A percentile compares a stretch with the other conserved stretches of the same genome.
These are phyloP conservation scores for Rhogogaster chlorosoma DNA, from an alignment of 2,888 invertebrate species.

Conservation along the genomic window DNA sequence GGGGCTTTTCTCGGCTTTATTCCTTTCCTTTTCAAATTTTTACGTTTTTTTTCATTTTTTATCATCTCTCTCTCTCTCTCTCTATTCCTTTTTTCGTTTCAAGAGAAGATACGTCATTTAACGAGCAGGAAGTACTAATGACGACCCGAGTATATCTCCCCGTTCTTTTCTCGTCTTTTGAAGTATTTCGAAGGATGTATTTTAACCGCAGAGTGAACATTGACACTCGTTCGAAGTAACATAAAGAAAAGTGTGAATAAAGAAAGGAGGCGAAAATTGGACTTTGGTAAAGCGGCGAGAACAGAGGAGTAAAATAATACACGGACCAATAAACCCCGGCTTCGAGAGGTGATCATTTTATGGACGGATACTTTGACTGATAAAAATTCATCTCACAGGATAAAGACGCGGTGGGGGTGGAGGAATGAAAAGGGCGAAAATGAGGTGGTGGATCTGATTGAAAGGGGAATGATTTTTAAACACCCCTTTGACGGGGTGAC, in stretches of 20 bases:
- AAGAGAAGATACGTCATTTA: not conserved
- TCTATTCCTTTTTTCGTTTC: not conserved
- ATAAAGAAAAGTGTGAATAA: not conserved
- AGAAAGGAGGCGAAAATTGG: not conserved
- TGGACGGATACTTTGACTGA: slow-evolving; percentile 2
- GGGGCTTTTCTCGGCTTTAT: not conserved
- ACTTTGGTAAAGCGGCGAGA: not conserved
- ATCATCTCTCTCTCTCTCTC: too few relatives aligned
- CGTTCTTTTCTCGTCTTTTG: not conserved
- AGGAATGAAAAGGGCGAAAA: not conserved
- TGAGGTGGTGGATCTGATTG: slow-evolving; percentile 9
- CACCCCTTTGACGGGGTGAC: not conserved
- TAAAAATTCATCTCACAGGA: not conserved
- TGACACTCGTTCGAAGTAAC: not conserved
- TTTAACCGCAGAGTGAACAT: not conserved
- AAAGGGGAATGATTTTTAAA: slow-evolving; percentile 21
- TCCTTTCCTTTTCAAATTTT: too few relatives aligned
- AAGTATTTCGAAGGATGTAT: not conserved
- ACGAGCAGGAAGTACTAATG: not conserved
- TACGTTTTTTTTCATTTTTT: not conserved
- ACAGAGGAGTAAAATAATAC: not conserved
- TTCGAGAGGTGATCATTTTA: not conserved
- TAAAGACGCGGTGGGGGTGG: not conserved
- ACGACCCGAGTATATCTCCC: not conserved
- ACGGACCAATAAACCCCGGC: not conserved